Base-by-base conservation (phyloP, 2,797 vertebrate genomes). In the Sebastes goodei region DNA sequence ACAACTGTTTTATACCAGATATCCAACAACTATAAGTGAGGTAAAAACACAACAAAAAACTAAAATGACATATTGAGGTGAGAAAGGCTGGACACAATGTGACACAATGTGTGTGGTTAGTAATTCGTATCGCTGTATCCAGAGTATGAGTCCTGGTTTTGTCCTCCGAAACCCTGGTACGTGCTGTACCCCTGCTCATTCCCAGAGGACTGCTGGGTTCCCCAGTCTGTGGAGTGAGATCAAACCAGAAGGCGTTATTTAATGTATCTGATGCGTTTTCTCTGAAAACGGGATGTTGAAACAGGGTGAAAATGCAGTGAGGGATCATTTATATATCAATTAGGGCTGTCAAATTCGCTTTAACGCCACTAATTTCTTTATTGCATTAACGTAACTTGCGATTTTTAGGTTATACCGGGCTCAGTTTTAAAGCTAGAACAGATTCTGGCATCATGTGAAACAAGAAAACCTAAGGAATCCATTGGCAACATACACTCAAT, bases 131-230 rank as follows among this genome's bases (percentile, higher is more conserved):
- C 71, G 9, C 86, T 83, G 71, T 93, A 93, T 78, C 88, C 93
- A 21, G 94, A 87, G 78, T 93, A 94, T 0, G 94, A 85, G 10
- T 80, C 79, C 73, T 94, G 93, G 87, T 80, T 90, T 66, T 94
- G 93, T 76, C 80, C 94, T 64, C 72, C 87, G 17, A 84, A 94
- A 66, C 90, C 84, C 85, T 94, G 94, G 86, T 95, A 92, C 67
- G 33, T 62, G 42, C 74, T 21, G 3, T 90, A 95, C 0, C 88
- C 80, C 63, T 94, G 94, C 74, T 93, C 92, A 64, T 15, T 87
- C 10, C 66, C 90, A 90, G 93, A 96, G 6, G 89, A 91, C 17
- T 90, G 56, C 83, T 94, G 95, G 81, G 78, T 88, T 2, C 85
- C 90, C 90, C 94, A 96, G 6, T 88, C 96, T 96, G 90, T 3